Evolutionary conservation across 2,888 invertebrate species (phyloP).

Genomic region (Calameuta idolon): DNA sequence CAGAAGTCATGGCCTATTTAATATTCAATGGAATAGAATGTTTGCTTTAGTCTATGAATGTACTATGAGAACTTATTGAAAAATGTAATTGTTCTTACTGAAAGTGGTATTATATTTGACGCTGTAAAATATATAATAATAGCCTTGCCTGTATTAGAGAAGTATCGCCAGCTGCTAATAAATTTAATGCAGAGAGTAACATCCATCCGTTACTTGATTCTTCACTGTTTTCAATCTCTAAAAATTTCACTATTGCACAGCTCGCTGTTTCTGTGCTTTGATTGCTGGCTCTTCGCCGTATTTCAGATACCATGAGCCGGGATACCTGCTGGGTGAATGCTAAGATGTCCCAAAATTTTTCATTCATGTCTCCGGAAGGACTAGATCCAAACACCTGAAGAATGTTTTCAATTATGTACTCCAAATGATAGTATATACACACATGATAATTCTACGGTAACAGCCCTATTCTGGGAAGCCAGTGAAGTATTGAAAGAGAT

Average conservation of each 20-base stretch:
- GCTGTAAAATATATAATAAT: conserved; percentile 4
- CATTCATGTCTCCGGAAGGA: conserved; percentile 95
- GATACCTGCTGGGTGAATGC: conserved; percentile 96
- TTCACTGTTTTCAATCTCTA: conserved; percentile 95
- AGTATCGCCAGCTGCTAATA: conserved; percentile 90
- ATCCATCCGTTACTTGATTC: conserved; percentile 98
- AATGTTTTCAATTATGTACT: conserved; percentile 9
- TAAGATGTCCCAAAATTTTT: conserved; percentile 96
- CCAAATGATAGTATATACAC: background rate
- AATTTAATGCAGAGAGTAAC: conserved; percentile 89
- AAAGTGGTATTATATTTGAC: conserved; percentile 7
- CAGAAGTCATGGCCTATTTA: conserved; percentile 88
- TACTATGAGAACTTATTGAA: background rate
- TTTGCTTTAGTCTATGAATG: background rate
- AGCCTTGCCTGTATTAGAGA: conserved; percentile 84
- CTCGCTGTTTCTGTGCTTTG: conserved; percentile 97
- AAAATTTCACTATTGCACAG: conserved; percentile 95
- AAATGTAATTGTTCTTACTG: background rate
- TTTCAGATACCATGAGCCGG: conserved; percentile 96
- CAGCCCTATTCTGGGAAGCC: conserved; percentile 12
- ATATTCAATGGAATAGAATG: conserved; percentile 12
- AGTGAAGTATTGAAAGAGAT: background rate
- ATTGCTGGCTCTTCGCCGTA: conserved; percentile 93
- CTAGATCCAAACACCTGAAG: conserved; percentile 91
- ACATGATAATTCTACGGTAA: background rate